Percentiles rank a stretch among this genome's conserved stretches.
phyloP scores from a whole-genome alignment of 2,113 vertebrate species.

The Progne subis region DNA sequence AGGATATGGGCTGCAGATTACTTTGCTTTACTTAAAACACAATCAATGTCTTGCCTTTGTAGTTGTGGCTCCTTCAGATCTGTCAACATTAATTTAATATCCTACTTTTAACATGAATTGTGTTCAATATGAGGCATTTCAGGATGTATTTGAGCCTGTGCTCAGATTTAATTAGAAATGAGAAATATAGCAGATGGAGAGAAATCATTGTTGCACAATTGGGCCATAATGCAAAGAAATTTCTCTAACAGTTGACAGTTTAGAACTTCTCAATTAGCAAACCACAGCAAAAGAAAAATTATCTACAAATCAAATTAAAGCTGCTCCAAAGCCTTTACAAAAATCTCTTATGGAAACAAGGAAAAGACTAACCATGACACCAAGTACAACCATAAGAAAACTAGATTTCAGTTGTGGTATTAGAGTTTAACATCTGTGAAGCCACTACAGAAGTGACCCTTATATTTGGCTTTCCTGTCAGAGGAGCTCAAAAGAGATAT shows the following conservation, averaged over 20 bases:
- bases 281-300: background rate
- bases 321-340: background rate
- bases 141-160: slow-evolving; percentile 29
- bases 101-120: slow-evolving; percentile 22
- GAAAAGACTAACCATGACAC: background rate
- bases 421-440: slow-evolving; percentile 23
- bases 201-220: slow-evolving; percentile 22
- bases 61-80: slow-evolving; percentile 12
- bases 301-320: slow-evolving; percentile 21
- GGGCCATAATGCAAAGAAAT: slow-evolving; percentile 39
- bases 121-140: slow-evolving; percentile 30
- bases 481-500: slow-evolving; percentile 45
- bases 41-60: background rate
- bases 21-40: slow-evolving; percentile 1
- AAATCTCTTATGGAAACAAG: background rate
- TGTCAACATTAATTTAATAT: slow-evolving; percentile 34
- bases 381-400: background rate
- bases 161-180: slow-evolving; percentile 45
- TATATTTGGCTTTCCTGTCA: slow-evolving; percentile 50
- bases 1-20: background rate
- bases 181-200: slow-evolving; percentile 39
- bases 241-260: slow-evolving; percentile 33
- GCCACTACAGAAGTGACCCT: slow-evolving; percentile 10
- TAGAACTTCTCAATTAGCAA: slow-evolving; percentile 25
- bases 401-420: background rate